These are phyloP conservation scores for Sturmia bella DNA, from an alignment of 2,888 invertebrate species.

Conservation along the genomic window DNA sequence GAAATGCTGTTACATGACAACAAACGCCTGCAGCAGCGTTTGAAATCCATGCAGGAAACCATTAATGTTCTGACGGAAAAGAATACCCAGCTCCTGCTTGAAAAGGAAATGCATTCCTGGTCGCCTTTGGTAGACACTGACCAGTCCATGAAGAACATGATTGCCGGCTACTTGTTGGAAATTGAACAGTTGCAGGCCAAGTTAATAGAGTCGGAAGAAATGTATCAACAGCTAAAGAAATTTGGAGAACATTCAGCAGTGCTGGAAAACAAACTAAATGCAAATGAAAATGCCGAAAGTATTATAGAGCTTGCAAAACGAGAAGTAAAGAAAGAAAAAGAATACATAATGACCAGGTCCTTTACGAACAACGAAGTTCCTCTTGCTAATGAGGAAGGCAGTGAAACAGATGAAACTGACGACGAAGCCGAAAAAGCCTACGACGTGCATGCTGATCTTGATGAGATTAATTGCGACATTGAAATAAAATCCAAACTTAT, in stretches of 20 bases:
- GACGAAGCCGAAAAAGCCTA: constrained; percentile 83
- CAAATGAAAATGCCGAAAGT: constrained; percentile 78
- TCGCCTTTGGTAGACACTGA: constrained; percentile 72
- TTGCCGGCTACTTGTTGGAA: constrained; percentile 93
- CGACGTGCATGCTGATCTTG: constrained; percentile 89
- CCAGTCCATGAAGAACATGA: constrained; percentile 85
- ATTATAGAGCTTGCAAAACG: constrained; percentile 90
- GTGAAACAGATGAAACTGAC: constrained; percentile 83
- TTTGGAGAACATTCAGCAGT: constrained; percentile 36
- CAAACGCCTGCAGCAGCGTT: constrained; percentile 91
- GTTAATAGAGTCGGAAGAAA: constrained; percentile 92
- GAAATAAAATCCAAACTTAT: constrained; percentile 97
- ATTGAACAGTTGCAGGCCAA: constrained; percentile 95
- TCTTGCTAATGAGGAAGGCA: constrained; percentile 84
- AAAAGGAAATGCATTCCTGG: constrained; percentile 85
- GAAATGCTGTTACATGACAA: constrained; percentile 94
- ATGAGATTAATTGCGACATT: constrained; percentile 95
- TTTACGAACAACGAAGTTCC: constrained; percentile 83
- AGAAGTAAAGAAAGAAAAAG: constrained; percentile 88
- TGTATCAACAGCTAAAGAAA: constrained; percentile 88
- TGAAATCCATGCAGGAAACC: constrained; percentile 97
- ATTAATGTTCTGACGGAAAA: constrained; percentile 92
- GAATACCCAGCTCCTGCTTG: constrained; percentile 91
- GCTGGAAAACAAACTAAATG: constrained; percentile 18
- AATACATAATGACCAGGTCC: constrained; percentile 81